Evolutionary conservation across 2,113 vertebrate species (phyloP), one percentile per base, ranked within the genome.

Genomic region (Megalops atlanticus): DNA sequence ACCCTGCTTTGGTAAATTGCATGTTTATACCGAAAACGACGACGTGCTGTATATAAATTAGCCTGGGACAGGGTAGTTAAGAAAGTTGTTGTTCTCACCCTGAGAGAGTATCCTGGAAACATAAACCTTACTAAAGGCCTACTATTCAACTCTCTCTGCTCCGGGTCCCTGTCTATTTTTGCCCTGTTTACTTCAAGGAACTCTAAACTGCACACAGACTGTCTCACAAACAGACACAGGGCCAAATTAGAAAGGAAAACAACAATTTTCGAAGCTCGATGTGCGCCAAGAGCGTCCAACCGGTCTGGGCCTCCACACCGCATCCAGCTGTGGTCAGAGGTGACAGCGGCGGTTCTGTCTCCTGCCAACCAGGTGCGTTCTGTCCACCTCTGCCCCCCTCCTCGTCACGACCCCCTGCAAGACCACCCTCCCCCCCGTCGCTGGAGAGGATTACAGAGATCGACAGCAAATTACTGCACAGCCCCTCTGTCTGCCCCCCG

Each of bases 151-250:
- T 24, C 80, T 31, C 27, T 43, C 69, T 3, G 31, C 24, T n/a
- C 27, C 49, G 47, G 43, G 52, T n/a, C 33, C 47, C 49, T 39
- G 77, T 68, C 79, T 83, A 83, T 87, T 83, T 82, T 43, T 75
- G 71, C 77, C 75, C 47, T 43, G 77, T 80, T 85, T 85, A 80
- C 79, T 75, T 81, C 68, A 83, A 68, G 38, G 76, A 40, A 43
- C 73, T 45, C 5, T 38, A 40, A 74, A 74, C 73, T 27, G 73
- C 38, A 40, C 21, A 21, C 18, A 1, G 4, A 21, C 38, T 43
- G 39, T n/a, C n/a, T n/a, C 38, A 43, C 27, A 74, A 38, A 74
- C 12, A 43, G n/a, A 74, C 24, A n/a, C 39, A 15, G 2, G 39
- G 40, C 73, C 40, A 43, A 43, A 40, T 45, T 18, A 76, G 40